Evolutionary conservation across 2,797 vertebrate species (phyloP).

Genomic region (Anabacerthia variegaticeps): DNA sequence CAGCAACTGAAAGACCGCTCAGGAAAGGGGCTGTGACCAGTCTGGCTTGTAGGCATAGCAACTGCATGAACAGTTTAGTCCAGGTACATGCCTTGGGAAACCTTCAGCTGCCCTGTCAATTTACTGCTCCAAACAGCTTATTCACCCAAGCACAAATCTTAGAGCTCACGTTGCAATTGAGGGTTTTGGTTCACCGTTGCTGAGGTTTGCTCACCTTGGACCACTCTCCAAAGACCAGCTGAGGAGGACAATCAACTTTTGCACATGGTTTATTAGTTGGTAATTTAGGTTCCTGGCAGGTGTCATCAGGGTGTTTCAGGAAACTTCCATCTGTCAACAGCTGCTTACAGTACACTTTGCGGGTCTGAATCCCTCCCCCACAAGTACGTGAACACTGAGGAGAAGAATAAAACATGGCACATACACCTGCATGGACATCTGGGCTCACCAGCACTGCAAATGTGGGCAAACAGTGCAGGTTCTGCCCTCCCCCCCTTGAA

Average conservation of each 20-base stretch:
- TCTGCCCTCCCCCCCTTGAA: not conserved
- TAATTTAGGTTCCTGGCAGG: conserved; percentile 78
- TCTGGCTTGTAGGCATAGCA: not conserved
- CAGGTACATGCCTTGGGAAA: not conserved
- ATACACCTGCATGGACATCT: not conserved
- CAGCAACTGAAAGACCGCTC: not conserved
- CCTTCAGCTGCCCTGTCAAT: not conserved
- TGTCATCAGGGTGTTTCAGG: conserved; percentile 75
- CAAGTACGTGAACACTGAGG: conserved; percentile 88
- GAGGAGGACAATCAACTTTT: conserved; percentile 82
- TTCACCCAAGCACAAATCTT: not conserved
- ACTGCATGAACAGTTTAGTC: not conserved
- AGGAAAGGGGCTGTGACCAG: not conserved
- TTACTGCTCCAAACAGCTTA: not conserved
- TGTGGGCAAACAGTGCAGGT: not conserved
- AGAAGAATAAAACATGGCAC: not conserved
- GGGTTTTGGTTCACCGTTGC: not conserved
- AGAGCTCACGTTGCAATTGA: not conserved
- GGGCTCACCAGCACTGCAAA: not conserved
- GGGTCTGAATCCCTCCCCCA: conserved; percentile 84
- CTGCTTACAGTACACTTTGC: conserved; percentile 88
- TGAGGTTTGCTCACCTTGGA: conserved; percentile 79
- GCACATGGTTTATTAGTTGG: conserved; percentile 79
- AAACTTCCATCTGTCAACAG: conserved; percentile 87
- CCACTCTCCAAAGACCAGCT: conserved; percentile 84